phyloP scores from a whole-genome alignment of 2,888 invertebrate genomes.

The Plagodis pulveraria region DNA sequence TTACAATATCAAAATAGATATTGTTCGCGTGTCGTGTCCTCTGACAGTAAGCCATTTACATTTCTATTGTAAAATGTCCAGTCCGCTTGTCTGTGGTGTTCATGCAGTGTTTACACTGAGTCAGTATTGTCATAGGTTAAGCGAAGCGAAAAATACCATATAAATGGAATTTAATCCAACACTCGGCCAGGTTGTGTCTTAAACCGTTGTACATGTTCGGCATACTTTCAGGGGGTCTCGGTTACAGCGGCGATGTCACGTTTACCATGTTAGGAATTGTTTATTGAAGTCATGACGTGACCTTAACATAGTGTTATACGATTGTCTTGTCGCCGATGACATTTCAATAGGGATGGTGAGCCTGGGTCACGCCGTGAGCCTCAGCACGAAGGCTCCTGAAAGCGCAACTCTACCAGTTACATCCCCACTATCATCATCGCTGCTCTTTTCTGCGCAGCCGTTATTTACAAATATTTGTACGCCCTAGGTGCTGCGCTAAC shows the following conservation, averaged over 20 bases:
- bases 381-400: conserved; percentile 66
- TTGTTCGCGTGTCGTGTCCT: conserved; percentile 30
- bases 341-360: conserved; percentile 83
- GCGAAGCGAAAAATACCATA: conserved; percentile 39
- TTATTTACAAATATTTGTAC: conserved; percentile 50
- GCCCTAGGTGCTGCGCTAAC: conserved; percentile 37
- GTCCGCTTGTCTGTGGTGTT: conserved; percentile 13
- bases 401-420: conserved; percentile 52
- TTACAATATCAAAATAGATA: conserved; percentile 26
- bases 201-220: conserved; percentile 65
- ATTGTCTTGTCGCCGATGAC: conserved; percentile 83
- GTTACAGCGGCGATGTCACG: conserved; percentile 77
- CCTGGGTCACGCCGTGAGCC: conserved; percentile 74
- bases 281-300: conserved; percentile 84
- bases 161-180: conserved; percentile 43
- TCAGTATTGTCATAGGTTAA: conserved; percentile 33
- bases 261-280: conserved; percentile 80
- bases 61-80: conserved; percentile 37
- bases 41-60: conserved; percentile 33
- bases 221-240: conserved; percentile 77
- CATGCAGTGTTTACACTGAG: conserved; percentile 25
- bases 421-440: conserved; percentile 38
- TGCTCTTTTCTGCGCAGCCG: conserved; percentile 52
- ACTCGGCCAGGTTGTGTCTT: conserved; percentile 60
- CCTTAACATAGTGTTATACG: conserved; percentile 84